Conservation (phyloP, 2,888 invertebrate species). For the Eurytoma californica region DNA sequence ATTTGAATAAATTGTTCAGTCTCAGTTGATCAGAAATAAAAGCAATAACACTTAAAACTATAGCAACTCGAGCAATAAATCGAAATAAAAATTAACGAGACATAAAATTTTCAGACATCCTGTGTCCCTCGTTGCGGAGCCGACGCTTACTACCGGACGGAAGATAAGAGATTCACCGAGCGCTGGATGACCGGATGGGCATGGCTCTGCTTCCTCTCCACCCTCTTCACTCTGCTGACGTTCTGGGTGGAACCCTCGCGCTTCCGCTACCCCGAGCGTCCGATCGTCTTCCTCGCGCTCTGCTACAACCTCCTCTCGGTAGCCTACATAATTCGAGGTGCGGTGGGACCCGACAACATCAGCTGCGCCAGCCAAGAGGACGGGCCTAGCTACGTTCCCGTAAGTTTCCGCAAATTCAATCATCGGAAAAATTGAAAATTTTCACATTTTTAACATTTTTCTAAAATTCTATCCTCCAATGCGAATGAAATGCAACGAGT, state of each 20-base stretch:
- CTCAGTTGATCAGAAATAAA: too few relatives aligned
- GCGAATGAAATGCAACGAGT: too few relatives aligned
- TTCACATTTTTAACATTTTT: too few relatives aligned
- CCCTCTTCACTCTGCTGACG: constrained; percentile 89
- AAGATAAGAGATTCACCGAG: constrained; percentile 83
- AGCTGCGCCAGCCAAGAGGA: constrained; percentile 73
- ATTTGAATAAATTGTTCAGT: too few relatives aligned
- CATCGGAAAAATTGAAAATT: not conserved
- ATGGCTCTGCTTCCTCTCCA: constrained; percentile 86
- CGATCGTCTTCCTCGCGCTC: constrained; percentile 91
- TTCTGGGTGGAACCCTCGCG: constrained; percentile 92
- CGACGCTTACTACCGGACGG: constrained; percentile 81
- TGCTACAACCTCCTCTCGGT: constrained; percentile 90
- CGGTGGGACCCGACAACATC: constrained; percentile 76
- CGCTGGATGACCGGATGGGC: constrained; percentile 87
- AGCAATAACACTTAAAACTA: too few relatives aligned
- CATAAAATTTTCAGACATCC: constrained; percentile 65
- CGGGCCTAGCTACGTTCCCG: constrained; percentile 73
- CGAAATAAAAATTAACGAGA: too few relatives aligned
- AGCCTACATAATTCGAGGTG: constrained; percentile 84
- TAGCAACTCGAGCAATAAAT: too few relatives aligned
- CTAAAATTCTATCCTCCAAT: too few relatives aligned
- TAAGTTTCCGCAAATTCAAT: constrained; percentile 54
- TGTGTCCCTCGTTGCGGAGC: constrained; percentile 80
- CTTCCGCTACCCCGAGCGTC: constrained; percentile 94